phyloP scores from a whole-genome alignment of 2,797 vertebrate genomes.

The Typhlichthys subterraneus region DNA sequence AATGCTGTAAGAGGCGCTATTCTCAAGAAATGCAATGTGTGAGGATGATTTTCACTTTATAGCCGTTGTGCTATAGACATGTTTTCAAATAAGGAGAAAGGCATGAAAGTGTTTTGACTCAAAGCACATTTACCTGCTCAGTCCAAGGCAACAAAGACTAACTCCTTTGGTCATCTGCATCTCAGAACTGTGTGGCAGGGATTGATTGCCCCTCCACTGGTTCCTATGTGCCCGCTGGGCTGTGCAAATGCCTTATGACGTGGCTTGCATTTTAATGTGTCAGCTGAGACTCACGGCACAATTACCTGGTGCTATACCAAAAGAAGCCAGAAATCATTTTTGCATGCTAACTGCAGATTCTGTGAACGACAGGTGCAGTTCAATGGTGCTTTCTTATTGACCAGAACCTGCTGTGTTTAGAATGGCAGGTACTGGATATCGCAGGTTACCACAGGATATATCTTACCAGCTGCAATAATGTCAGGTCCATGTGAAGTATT shows the following conservation, averaged over 20 bases:
- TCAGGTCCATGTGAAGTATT: too few species aligned
- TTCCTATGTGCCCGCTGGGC: slow-evolving; percentile 56
- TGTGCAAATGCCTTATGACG: slow-evolving; percentile 69
- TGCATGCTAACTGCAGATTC: too few species aligned
- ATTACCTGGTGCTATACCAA: slow-evolving; percentile 46
- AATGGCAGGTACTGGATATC: too few species aligned
- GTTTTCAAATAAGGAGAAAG: background rate
- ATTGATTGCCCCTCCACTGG: slow-evolving; percentile 60
- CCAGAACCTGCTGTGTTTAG: too few species aligned
- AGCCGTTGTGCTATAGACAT: background rate
- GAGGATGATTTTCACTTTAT: background rate
- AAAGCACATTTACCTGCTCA: slow-evolving; percentile 18
- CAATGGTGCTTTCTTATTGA: slow-evolving; percentile 22
- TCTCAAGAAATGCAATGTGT: background rate
- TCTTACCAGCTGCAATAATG: too few species aligned
- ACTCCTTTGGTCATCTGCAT: slow-evolving; percentile 42
- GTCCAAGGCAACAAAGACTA: slow-evolving; percentile 31
- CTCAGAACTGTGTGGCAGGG: slow-evolving; percentile 46
- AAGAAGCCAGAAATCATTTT: background rate
- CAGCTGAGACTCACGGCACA: slow-evolving; percentile 48
- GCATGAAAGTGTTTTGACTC: slow-evolving; percentile 6
- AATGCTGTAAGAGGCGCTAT: slow-evolving; percentile 8
- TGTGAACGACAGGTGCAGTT: slow-evolving; percentile 1
- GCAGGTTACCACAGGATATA: too few species aligned
- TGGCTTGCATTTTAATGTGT: slow-evolving; percentile 64